Base-by-base conservation (phyloP, 2,113 vertebrate species). In the Furnarius figulus region DNA sequence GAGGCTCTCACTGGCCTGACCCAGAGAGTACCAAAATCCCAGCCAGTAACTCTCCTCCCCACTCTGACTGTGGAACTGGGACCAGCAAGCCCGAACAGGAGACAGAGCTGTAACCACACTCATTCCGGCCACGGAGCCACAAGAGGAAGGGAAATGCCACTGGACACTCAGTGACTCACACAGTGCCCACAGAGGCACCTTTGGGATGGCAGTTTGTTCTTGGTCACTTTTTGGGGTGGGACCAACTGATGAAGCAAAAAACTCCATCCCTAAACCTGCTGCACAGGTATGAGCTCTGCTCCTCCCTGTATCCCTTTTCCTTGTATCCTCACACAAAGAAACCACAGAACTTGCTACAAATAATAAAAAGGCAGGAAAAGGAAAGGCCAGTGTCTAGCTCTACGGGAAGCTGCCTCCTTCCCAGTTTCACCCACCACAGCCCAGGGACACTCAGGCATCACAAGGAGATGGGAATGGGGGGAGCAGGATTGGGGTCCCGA, bases 241-340 rank as follows among this genome's bases (percentile, higher is more conserved):
- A 61, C 17, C 28, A 15, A 44, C 67, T 23, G 39, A 33, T 42
- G 31, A 75, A 84, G 39, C 19, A 31, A 24, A n/a, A 77, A 11
- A 18, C 5, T 9, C 24, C 2, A 0, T 0, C 28, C 61, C 24
- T 5, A 2, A 53, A 46, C 20, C 33, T 11, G 6, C 58, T 6
- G 2, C 2, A 2, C 40, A 21, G 40, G 77, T n/a, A 10, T 15
- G 35, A 2, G 20, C 44, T 39, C 71, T 2, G 2, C 25, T 56
- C 70, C 67, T 58, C 14, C 3, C 63, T 4, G 4, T 0, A 23
- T 14, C 23, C 1, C 8, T 62, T 30, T 2, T 16, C 58, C 61
- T 56, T 28, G 4, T 1, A 16, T 5, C 77, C 49, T 33, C 42
- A 14, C 35, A 14, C 30, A 77, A 33, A 73, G 37, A 87, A 87